These are phyloP conservation scores for Rhabdomys dilectus DNA, from an alignment of 2,113 vertebrate species.

Conservation along the genomic window DNA sequence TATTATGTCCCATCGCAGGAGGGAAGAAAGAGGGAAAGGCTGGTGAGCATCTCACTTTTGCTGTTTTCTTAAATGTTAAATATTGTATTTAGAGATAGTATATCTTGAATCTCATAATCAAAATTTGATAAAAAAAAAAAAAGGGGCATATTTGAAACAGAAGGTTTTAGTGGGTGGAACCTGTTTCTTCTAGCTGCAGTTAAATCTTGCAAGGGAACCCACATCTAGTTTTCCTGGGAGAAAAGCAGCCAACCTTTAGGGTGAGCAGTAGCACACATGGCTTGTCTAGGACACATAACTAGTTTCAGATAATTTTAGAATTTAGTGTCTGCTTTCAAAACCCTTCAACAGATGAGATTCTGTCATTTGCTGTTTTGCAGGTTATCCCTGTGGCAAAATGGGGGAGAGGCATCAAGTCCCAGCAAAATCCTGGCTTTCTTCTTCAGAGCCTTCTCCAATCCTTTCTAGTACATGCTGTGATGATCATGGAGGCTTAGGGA, in stretches of 20 bases:
- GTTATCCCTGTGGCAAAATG: not conserved
- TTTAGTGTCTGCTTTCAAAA: not conserved
- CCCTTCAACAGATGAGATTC: not conserved
- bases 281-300: not conserved
- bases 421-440: slow-evolving; percentile 32
- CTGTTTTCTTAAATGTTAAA: not conserved
- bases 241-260: not conserved
- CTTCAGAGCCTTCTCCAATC: not conserved
- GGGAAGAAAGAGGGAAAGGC: not conserved
- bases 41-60: not conserved
- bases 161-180: not conserved
- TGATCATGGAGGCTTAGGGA: not conserved
- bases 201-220: not conserved
- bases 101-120: not conserved
- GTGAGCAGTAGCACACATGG: not conserved
- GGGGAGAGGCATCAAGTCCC: not conserved
- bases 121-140: slow-evolving; percentile 16
- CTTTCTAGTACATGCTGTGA: not conserved
- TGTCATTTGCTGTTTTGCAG: not conserved
- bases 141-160: not conserved
- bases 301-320: not conserved
- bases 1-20: not conserved
- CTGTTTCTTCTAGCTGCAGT: too few species aligned
- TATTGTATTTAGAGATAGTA: not conserved
- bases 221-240: not conserved